Percentiles rank a stretch among this genome's conserved stretches.
Conservation (phyloP, 2,888 invertebrate species). For the Sceliomorpha sp. region DNA sequence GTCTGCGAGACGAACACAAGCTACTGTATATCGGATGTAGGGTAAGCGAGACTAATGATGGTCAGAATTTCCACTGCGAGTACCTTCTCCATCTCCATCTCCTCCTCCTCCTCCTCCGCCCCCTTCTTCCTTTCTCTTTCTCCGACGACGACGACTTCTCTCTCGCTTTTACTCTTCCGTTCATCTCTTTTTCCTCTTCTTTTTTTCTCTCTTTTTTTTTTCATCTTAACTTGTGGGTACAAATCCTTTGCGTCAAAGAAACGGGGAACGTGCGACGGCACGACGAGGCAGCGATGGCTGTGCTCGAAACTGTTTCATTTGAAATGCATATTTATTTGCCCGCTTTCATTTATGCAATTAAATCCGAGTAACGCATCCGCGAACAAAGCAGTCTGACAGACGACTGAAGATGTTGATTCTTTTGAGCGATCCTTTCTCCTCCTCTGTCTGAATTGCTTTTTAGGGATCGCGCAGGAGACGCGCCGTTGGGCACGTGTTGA, state of each 20-base stretch:
- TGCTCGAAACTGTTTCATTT: slow-evolving; percentile 45
- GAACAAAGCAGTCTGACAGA: slow-evolving; percentile 27
- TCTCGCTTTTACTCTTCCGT: no score
- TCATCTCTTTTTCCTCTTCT: slow-evolving; percentile 18
- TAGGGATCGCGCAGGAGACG: no score
- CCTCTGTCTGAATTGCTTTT: no score
- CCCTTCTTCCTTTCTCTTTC: slow-evolving; percentile 23
- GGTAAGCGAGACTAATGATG: slow-evolving; percentile 55
- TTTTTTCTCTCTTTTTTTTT: slow-evolving; percentile 23
- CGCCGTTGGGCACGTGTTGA: no score
- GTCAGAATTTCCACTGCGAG: slow-evolving; percentile 44
- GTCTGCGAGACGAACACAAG: slow-evolving; percentile 39
- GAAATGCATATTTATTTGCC: slow-evolving; percentile 56
- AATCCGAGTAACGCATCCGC: slow-evolving; percentile 33
- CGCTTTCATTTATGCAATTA: slow-evolving; percentile 54
- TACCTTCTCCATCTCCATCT: no score
- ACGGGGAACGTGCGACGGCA: slow-evolving; percentile 10
- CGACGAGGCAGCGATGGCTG: slow-evolving; percentile 42
- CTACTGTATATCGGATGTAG: slow-evolving; percentile 45
- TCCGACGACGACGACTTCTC: no score
- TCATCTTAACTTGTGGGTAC: slow-evolving; percentile 13
- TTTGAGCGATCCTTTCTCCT: no score
- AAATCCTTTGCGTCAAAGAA: slow-evolving; percentile 24
- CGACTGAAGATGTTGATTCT: slow-evolving; percentile 42
- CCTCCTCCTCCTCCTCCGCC: slow-evolving; percentile 13